Base-by-base conservation (phyloP, 2,113 vertebrate genomes). In the Thalassoma bifasciatum region DNA sequence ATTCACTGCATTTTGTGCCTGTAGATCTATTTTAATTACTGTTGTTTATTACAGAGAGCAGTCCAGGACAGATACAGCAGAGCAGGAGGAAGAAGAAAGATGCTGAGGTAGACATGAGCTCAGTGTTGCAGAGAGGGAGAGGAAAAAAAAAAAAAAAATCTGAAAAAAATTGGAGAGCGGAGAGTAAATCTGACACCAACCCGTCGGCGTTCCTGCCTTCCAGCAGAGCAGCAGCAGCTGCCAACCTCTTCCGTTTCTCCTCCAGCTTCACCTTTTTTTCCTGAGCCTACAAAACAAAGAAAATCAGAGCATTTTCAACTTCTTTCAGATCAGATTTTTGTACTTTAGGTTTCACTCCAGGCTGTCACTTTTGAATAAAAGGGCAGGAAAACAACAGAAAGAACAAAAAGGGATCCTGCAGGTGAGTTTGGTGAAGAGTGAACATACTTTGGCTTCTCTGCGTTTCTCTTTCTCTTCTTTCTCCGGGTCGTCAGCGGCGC, bases 171-270 rank as follows among this genome's bases (percentile, higher is more conserved):
- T 21, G 34, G 30, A n/a, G n/a, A 56, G n/a, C 9, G 49, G 57
- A 44, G 24, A 9, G 1, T 44, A 71, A 61, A 57, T 58, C 0
- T 1, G 56, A 69, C 54, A 93, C 95, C 86, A 38, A 99, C 97
- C 98, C 98, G 69, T 99, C 98, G 5, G 96, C 97, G 10, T 99
- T 95, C 89, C 90, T 96, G 74, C 94, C 93, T 69, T 91, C 83
- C 85, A 99, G 87, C 66, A 96, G 86, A 57, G 95, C 91, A 34
- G 95, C 95, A 17, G 96, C 84, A 37, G 95, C 94, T 8, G 92
- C 78, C 14, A 96, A 89, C 83, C 93, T 96, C 92, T 91, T 98
- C 68, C 91, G 95, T 86, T 93, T 97, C 85, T 97, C 96, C 80
- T 96, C 96, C 80, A 94, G 93, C 87, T 94, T 96, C 44, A 89